Percentiles rank a stretch among this genome's conserved stretches.
Evolutionary conservation across 2,888 invertebrate species (phyloP).

Genomic region (Caprella mutica): DNA sequence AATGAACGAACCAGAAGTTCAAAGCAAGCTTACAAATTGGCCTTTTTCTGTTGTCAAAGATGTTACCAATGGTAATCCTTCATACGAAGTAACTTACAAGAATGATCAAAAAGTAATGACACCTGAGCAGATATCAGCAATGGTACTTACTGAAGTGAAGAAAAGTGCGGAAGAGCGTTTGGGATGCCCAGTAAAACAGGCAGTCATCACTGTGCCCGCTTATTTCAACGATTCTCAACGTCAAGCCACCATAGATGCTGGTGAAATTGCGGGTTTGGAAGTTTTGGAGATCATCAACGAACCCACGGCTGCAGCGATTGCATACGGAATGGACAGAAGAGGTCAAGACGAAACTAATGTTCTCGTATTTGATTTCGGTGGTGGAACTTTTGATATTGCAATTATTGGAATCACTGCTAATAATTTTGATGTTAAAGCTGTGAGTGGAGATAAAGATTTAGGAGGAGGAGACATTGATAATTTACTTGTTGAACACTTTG

Average conservation of each 20-base stretch:
- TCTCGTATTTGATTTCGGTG: slow-evolving; percentile 3
- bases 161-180: neutral
- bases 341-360: neutral
- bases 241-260: slow-evolving; percentile 7
- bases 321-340: neutral
- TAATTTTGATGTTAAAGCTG: neutral
- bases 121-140: slow-evolving; percentile 1
- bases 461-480: slow-evolving; percentile 1
- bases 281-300: neutral
- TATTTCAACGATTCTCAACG: slow-evolving; percentile 5
- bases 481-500: slow-evolving; percentile 1
- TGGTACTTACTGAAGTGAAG: slow-evolving; percentile 1
- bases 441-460: neutral
- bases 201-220: neutral
- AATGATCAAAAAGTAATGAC: neutral
- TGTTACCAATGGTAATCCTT: too few species aligned
- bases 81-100: too few species aligned
- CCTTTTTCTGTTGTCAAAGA: too few species aligned
- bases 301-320: slow-evolving; percentile 5
- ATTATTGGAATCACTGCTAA: neutral
- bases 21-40: too few species aligned
- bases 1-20: too few species aligned
- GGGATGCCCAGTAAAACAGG: neutral
- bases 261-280: neutral
- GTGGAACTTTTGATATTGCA: slow-evolving; percentile 6